Evolutionary conservation across 2,888 invertebrate genomes (phyloP).

Genomic region (Linhomoeus sp.): DNA sequence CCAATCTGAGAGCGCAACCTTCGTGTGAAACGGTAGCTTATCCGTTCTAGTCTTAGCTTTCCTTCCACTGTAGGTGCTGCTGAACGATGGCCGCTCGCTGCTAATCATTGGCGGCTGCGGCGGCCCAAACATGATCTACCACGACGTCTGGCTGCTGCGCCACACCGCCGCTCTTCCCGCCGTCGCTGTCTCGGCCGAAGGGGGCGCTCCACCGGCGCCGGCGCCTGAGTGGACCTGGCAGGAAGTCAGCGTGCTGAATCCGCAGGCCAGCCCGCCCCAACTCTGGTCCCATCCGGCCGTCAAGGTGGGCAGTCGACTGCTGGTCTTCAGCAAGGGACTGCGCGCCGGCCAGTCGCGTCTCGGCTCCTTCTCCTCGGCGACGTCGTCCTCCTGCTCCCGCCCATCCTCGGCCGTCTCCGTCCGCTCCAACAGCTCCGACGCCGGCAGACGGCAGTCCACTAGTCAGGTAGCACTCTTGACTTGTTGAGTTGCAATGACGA

Average conservation of each 20-base stretch:
- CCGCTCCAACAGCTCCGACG: no score
- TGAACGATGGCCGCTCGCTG: conserved; percentile 50
- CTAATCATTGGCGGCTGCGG: conserved; percentile 39
- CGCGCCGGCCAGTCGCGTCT: conserved; percentile 9
- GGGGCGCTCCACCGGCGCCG: no score
- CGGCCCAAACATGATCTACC: conserved; percentile 42
- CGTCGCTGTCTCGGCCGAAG: neutral
- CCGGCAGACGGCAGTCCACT: no score
- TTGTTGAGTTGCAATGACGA: no score
- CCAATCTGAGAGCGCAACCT: neutral
- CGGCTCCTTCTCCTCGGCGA: neutral
- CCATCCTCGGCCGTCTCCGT: no score
- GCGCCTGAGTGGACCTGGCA: conserved; percentile 7
- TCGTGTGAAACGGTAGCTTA: neutral
- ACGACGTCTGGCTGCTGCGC: conserved; percentile 70
- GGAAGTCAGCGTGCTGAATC: conserved; percentile 33
- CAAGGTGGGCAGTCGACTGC: conserved; percentile 35
- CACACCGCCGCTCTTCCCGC: conserved; percentile 46
- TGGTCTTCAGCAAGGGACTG: conserved; percentile 27
- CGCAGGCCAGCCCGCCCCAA: conserved; percentile 58
- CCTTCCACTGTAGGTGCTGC: conserved; percentile 4
- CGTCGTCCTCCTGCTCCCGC: no score
- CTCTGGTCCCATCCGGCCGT: conserved; percentile 87
- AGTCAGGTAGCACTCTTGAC: no score
- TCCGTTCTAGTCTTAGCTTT: neutral